Evolutionary conservation across 2,113 vertebrate genomes (phyloP).

Genomic region (Sclerurus mexicanus): DNA sequence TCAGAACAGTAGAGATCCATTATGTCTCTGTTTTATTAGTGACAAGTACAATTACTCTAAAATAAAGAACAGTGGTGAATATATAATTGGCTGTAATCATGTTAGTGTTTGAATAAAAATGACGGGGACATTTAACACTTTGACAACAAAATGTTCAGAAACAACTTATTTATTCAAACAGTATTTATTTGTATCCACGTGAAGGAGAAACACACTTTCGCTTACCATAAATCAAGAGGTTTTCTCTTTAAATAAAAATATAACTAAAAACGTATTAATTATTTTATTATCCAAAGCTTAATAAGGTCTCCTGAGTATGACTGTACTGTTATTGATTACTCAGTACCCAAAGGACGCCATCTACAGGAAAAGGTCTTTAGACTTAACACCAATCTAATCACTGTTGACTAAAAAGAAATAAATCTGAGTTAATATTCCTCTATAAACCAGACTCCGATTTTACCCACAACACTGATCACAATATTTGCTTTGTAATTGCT

Average conservation of each 20-base stretch:
- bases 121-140: constrained; percentile 85
- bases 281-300: constrained; percentile 67
- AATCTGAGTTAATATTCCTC: constrained; percentile 65
- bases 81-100: constrained; percentile 86
- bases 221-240: constrained; percentile 67
- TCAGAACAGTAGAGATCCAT: constrained; percentile 81
- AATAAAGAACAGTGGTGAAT: constrained; percentile 86
- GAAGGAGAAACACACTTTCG: constrained; percentile 79
- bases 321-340: not conserved
- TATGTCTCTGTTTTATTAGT: constrained; percentile 86
- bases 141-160: constrained; percentile 87
- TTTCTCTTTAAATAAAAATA: constrained; percentile 62
- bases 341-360: constrained; percentile 71
- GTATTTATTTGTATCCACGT: constrained; percentile 80
- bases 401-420: not conserved
- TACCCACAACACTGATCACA: constrained; percentile 65
- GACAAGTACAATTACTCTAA: constrained; percentile 86
- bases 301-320: constrained; percentile 48
- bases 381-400: not conserved
- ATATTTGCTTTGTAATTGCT: constrained; percentile 76
- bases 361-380: constrained; percentile 70
- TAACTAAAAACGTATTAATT: constrained; percentile 59
- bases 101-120: constrained; percentile 87
- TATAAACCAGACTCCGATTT: constrained; percentile 63
- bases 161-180: constrained; percentile 84